A percentile compares a stretch with the other conserved stretches of the same genome.
phyloP scores from a whole-genome alignment of 2,888 invertebrate species.

The Osmoderma eremita region DNA sequence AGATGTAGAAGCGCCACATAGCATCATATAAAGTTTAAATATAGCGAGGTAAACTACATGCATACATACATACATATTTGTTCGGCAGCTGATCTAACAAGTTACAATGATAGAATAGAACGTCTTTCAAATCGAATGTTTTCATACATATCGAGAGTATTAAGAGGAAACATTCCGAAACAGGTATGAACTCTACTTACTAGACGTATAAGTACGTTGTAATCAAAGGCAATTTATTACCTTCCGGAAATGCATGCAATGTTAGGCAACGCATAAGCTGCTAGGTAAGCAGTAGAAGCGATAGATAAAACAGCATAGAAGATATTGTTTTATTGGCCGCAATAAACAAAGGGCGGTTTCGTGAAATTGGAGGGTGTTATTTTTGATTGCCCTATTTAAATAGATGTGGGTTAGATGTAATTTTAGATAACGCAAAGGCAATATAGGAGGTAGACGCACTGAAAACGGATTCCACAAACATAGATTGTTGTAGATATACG shows the following conservation, averaged over 20 bases:
- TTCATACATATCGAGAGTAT: slow-evolving; percentile 7
- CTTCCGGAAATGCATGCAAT: background rate
- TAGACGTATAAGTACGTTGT: background rate
- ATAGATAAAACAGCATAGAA: background rate
- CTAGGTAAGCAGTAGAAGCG: slow-evolving; percentile 17
- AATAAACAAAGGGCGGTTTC: slow-evolving; percentile 37
- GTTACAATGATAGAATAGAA: slow-evolving; percentile 21
- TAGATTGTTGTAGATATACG: no score
- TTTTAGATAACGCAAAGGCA: slow-evolving; percentile 21
- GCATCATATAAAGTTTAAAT: slow-evolving; percentile 1
- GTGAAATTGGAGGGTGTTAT: slow-evolving; percentile 31
- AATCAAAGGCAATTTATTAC: background rate
- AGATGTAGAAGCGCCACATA: slow-evolving; percentile 25
- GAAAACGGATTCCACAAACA: background rate
- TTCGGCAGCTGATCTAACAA: slow-evolving; percentile 35
- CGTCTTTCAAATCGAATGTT: slow-evolving; percentile 11
- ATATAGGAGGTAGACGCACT: background rate
- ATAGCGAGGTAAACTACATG: slow-evolving; percentile 26
- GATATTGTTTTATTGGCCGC: slow-evolving; percentile 32
- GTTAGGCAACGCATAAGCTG: background rate
- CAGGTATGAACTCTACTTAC: background rate
- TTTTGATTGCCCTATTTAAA: slow-evolving; percentile 35
- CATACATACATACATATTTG: no score
- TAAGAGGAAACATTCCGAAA: slow-evolving; percentile 1
- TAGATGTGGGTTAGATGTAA: slow-evolving; percentile 35